Percentiles rank a stretch among this genome's conserved stretches.
Evolutionary conservation across 2,113 vertebrate species (phyloP).

Genomic region (Acanthisitta chloris): DNA sequence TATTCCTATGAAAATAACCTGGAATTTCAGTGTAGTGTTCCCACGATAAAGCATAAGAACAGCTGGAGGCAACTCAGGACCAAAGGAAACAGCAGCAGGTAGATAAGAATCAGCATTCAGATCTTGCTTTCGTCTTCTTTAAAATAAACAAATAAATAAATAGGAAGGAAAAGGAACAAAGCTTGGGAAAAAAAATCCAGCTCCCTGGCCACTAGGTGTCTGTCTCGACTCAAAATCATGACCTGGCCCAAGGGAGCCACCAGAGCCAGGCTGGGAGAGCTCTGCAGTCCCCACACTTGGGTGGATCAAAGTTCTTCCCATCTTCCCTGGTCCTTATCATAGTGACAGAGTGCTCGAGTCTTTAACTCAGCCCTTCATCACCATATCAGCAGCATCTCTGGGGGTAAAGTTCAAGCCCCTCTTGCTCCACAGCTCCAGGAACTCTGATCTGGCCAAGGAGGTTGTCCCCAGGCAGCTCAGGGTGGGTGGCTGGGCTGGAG

Average conservation of each 20-base stretch:
- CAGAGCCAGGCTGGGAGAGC: accelerated
- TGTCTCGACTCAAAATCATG: not conserved
- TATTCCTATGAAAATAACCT: not conserved
- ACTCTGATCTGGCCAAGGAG: not conserved
- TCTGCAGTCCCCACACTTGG: accelerated
- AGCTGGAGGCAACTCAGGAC: not conserved
- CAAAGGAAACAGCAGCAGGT: not conserved
- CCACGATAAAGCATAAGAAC: not conserved
- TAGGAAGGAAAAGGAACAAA: accelerated
- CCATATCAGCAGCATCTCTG: not conserved
- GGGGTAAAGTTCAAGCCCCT: not conserved
- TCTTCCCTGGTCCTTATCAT: not conserved
- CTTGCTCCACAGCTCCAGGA: not conserved
- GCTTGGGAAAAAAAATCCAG: not conserved
- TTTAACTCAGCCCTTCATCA: not conserved
- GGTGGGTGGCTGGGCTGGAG: not conserved
- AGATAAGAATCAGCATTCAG: not conserved
- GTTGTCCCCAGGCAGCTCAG: not conserved
- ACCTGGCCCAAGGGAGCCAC: not conserved
- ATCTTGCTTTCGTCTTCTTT: not conserved
- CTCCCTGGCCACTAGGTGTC: constrained; percentile 21
- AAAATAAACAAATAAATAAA: not conserved
- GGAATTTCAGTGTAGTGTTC: not conserved
- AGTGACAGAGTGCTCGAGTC: not conserved
- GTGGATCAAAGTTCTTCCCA: not conserved